These are phyloP conservation scores for Sus scrofa DNA, from an alignment of 2,113 vertebrate genomes.

Conservation along the genomic window T2T-Sscrofa CM000818.6:20313001-20313500, in stretches of 20 bases:
- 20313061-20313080: not conserved
- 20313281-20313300: constrained; percentile 97
- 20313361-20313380: constrained; percentile 97
- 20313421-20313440: not conserved
- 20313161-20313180: not conserved
- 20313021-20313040: rapidly evolving
- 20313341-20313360: constrained; percentile 95
- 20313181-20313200: not conserved
- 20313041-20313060: not conserved
- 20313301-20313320: constrained; percentile 93
- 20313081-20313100: not conserved
- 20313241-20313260: not conserved
- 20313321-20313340: constrained; percentile 90
- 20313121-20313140: not conserved
- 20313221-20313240: not conserved
- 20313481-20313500: not conserved
- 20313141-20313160: not conserved
- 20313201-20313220: not conserved
- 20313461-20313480: not conserved
- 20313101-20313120: rapidly evolving
- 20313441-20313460: not conserved
- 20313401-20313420: constrained; percentile 96
- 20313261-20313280: constrained; percentile 79
- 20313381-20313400: constrained; percentile 97
- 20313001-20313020: not conserved